These are phyloP conservation scores for Phymanthus crucifer DNA, from an alignment of 92 coral and sea anemone genomes.

Conservation along the genomic window DNA sequence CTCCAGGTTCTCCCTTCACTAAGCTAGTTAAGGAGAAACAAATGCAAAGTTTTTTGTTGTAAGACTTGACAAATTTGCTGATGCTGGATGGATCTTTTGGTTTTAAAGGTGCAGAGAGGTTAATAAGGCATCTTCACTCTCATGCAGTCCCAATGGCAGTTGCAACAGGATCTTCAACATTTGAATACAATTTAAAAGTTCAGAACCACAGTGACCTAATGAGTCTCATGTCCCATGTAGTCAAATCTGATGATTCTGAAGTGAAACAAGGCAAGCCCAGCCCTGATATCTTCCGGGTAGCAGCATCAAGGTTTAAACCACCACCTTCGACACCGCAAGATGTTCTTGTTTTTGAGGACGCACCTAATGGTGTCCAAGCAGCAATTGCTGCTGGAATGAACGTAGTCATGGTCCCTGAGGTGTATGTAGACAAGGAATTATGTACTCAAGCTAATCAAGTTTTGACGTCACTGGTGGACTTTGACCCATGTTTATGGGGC, in stretches of 20 bases:
- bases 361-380: conserved; percentile 92
- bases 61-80: too few species aligned
- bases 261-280: conserved; percentile 87
- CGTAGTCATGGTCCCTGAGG: conserved; percentile 96
- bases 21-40: too few species aligned
- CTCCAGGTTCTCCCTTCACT: too few species aligned
- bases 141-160: conserved; percentile 85
- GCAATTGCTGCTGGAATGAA: conserved; percentile 93
- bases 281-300: conserved; percentile 84
- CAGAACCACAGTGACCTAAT: conserved; percentile 64
- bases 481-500: conserved; percentile 92
- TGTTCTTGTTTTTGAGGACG: conserved; percentile 94
- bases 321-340: conserved; percentile 71
- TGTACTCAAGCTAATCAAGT: conserved; percentile 68
- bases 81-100: not conserved
- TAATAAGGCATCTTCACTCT: conserved; percentile 72
- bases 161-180: conserved; percentile 85
- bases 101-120: conserved; percentile 68
- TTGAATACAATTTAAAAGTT: conserved; percentile 62
- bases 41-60: too few species aligned
- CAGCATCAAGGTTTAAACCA: conserved; percentile 73
- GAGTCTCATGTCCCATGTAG: conserved; percentile 65
- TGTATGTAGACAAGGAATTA: conserved; percentile 55
- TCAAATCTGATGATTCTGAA: conserved; percentile 87
- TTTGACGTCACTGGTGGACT: conserved; percentile 70